Base-by-base conservation (phyloP, 2,113 vertebrate species). In the Siniperca chuatsi region DNA sequence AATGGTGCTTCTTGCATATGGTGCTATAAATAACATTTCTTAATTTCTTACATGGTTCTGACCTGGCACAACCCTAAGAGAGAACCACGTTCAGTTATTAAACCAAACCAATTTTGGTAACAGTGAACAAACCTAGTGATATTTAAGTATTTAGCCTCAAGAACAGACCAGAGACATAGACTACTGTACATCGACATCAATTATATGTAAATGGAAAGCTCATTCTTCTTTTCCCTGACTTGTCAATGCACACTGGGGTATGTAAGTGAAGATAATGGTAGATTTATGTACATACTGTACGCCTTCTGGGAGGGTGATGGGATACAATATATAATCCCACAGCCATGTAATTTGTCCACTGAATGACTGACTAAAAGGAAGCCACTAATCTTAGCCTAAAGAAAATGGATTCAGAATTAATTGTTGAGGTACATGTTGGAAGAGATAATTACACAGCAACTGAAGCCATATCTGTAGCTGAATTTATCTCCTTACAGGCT, bases 361-460 rank as follows among this genome's bases (percentile, higher is more conserved):
- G 10, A 57, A 55, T 46, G 54, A 37, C 74, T 46, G 54, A 37
- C 74, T 77, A 11, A 23, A 73, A 66, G 33, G 1, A 61, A 35
- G 29, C 55, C 12, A 21, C 10, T 58, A 57, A 69, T 64, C n/a
- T 18, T 20, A 54, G 35, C 20, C 18, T 12, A 33, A 61, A 52
- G 64, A 61, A 69, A 75, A 69, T 68, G 21, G 40, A 21, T 25
- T 74, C 21, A 61, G 8, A 40, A 25, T 20, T 37, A 11, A 25
- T 40, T 68, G 35, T 68, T 48, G 44, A 2, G 18, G 29, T 62
- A 11, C n/a, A n/a, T 1, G 2, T 12, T 35, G n/a, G 18, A 69
- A 50, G 42, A 61, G 69, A 57, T 50, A 57, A 78, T 78, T 42
- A 48, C 37, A 74, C 7, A 55, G 48, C 29, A 52, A 46, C 29